Evolutionary conservation across 1,140 invertebrate species (phyloP).

Genomic region (Rhagoletis zephyria): DNA sequence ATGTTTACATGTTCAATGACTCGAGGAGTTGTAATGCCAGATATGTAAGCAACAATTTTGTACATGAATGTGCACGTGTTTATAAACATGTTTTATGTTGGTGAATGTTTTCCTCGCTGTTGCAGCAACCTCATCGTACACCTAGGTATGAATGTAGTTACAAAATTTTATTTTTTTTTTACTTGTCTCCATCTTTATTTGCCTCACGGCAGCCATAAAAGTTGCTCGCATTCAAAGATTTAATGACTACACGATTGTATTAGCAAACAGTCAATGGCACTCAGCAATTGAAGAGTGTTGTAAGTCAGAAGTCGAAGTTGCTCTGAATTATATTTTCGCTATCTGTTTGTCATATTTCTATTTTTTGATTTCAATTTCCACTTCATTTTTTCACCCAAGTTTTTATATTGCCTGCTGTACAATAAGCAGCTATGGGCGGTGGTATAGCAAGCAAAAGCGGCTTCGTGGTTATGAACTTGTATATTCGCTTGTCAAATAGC

Average conservation of each 20-base stretch:
- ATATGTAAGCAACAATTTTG: not conserved
- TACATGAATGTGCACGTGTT: not conserved
- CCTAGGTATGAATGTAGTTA: too few species aligned
- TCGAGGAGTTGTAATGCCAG: not conserved
- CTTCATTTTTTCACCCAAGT: not conserved
- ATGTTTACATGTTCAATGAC: not conserved
- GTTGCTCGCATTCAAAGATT: slow-evolving; percentile 16
- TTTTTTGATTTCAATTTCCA: not conserved
- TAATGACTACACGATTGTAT: slow-evolving; percentile 8
- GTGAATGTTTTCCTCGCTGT: not conserved
- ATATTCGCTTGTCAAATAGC: not conserved
- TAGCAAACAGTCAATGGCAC: slow-evolving; percentile 9
- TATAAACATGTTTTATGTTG: not conserved
- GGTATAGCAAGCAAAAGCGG: not conserved
- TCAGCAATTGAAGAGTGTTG: not conserved
- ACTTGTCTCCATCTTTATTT: too few species aligned
- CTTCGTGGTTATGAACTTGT: slow-evolving; percentile 6
- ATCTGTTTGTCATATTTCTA: not conserved
- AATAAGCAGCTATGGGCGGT: not conserved
- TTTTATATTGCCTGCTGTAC: not conserved
- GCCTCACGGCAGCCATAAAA: not conserved
- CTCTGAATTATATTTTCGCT: not conserved
- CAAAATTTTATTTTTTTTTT: too few species aligned
- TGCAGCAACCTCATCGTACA: not conserved
- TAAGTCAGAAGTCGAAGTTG: not conserved